These are phyloP conservation scores for Gonioctena quinquepunctata DNA, from an alignment of 1,140 invertebrate genomes.

Conservation along the genomic window DNA sequence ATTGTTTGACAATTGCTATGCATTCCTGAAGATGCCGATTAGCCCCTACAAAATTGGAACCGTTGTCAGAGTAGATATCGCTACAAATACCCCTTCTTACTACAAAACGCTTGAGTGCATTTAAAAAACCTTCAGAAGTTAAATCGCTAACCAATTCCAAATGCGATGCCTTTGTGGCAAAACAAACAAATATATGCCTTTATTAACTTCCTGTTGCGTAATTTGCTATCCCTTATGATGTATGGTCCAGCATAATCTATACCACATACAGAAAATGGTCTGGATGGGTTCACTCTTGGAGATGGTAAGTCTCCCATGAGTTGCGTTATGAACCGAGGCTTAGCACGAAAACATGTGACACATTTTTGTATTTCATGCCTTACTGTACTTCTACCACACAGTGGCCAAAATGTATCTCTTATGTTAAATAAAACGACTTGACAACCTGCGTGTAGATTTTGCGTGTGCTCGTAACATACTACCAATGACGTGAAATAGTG, in stretches of 20 bases:
- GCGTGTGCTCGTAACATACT: not conserved
- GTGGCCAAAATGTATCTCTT: slow-evolving; percentile 16
- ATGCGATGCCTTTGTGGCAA: slow-evolving; percentile 36
- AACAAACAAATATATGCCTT: slow-evolving; percentile 35
- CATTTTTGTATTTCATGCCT: slow-evolving; percentile 22
- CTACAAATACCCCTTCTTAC: slow-evolving; percentile 26
- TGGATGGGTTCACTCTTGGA: slow-evolving; percentile 21
- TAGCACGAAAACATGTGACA: slow-evolving; percentile 19
- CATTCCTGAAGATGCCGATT: slow-evolving; percentile 49
- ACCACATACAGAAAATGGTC: slow-evolving; percentile 38
- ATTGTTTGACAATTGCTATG: slow-evolving; percentile 48
- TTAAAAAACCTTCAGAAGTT: slow-evolving; percentile 35
- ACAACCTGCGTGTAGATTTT: not conserved
- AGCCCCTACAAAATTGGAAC: slow-evolving; percentile 36
- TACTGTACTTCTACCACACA: slow-evolving; percentile 29
- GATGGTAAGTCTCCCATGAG: slow-evolving; percentile 27
- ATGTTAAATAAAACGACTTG: slow-evolving; percentile 7
- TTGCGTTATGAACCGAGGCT: not conserved
- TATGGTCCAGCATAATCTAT: slow-evolving; percentile 51
- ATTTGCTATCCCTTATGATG: slow-evolving; percentile 9
- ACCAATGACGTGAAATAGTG: slow-evolving; percentile 9
- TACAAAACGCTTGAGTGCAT: slow-evolving; percentile 39
- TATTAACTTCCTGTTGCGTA: slow-evolving; percentile 22
- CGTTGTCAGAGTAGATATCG: slow-evolving; percentile 44
- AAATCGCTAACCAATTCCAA: slow-evolving; percentile 42